phyloP scores from a whole-genome alignment of 2,888 invertebrate genomes.

The Agelastica alni region DNA sequence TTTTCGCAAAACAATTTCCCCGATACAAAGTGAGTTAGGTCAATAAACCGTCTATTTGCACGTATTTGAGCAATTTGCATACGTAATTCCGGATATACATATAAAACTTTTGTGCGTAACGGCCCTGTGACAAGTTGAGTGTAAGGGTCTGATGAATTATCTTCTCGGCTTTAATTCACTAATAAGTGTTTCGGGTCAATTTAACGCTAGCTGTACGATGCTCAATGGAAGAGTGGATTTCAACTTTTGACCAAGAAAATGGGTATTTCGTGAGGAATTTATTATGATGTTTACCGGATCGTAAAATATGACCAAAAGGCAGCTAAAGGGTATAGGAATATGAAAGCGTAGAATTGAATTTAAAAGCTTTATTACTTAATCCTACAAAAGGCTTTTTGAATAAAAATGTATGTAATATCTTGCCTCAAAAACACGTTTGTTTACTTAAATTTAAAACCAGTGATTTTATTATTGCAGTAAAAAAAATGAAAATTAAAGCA shows the following conservation, averaged over 20 bases:
- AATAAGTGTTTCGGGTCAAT: not conserved
- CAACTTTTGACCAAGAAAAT: not conserved
- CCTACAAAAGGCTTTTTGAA: too few relatives aligned
- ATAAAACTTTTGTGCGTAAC: not conserved
- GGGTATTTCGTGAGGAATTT: not conserved
- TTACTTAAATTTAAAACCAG: too few relatives aligned
- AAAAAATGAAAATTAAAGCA: too few relatives aligned
- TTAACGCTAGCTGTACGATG: not conserved
- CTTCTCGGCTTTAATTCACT: not conserved
- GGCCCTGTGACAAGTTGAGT: not conserved
- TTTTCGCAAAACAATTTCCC: conserved; percentile 5
- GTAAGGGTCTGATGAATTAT: not conserved
- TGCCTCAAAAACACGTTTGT: too few relatives aligned
- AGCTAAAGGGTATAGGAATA: too few relatives aligned
- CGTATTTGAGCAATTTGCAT: not conserved
- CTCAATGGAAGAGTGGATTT: not conserved
- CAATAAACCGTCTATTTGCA: conserved; percentile 5
- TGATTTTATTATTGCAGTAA: too few relatives aligned
- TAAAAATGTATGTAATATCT: too few relatives aligned
- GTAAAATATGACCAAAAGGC: not conserved
- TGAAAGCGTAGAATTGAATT: too few relatives aligned
- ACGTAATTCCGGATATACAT: conserved; percentile 1
- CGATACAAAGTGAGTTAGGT: conserved; percentile 4
- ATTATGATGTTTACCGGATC: not conserved
- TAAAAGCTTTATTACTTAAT: too few relatives aligned